A percentile compares a stretch with the other conserved stretches of the same genome.
phyloP scores from a whole-genome alignment of 2,797 vertebrate genomes.

The Pempheris klunzingeri region DNA sequence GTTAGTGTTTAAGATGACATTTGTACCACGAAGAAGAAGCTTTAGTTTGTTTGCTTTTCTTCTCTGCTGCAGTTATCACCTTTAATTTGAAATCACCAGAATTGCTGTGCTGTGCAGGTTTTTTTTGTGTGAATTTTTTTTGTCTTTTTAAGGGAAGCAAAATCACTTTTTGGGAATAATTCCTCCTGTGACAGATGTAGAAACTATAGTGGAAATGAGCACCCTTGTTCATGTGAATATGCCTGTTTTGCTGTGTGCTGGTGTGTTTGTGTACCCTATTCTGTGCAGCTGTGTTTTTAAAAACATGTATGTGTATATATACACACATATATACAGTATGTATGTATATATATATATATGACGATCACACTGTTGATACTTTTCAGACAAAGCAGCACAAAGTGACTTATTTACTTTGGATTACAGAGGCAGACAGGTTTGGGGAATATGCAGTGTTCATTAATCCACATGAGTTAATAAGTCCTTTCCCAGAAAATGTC shows the following conservation, averaged over 20 bases:
- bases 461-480: neutral
- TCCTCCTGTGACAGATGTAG: neutral
- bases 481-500: neutral
- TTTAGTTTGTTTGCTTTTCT: neutral
- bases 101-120: neutral
- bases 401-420: neutral
- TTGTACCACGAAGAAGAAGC: constrained; percentile 6
- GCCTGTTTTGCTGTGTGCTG: neutral
- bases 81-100: constrained; percentile 8
- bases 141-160: neutral
- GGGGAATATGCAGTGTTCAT: neutral
- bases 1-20: constrained; percentile 39
- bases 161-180: neutral
- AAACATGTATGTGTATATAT: too few relatives aligned
- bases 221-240: neutral
- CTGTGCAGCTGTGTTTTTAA: constrained; percentile 34
- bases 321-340: too few relatives aligned
- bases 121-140: neutral
- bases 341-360: too few relatives aligned
- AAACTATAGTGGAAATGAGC: neutral
- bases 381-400: constrained; percentile 8
- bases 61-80: neutral
- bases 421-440: neutral
- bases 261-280: neutral
- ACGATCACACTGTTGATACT: neutral